Conservation (phyloP, 2,888 invertebrate species). For the Caradrina kadenii region DNA sequence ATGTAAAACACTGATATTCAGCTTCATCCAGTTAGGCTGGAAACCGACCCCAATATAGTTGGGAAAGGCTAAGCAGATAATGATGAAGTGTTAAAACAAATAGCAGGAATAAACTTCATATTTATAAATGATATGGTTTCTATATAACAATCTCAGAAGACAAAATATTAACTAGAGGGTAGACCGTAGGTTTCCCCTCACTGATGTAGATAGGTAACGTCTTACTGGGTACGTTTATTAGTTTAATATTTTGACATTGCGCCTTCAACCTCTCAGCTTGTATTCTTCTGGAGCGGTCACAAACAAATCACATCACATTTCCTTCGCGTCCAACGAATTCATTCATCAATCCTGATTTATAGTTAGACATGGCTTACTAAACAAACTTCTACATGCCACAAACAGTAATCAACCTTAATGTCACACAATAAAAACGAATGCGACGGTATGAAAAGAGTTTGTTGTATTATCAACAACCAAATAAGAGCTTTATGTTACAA, state of each 20-base stretch:
- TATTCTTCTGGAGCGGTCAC: constrained; percentile 19
- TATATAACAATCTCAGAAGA: no score
- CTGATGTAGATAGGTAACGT: neutral
- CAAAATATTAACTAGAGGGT: neutral
- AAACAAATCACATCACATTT: constrained; percentile 45
- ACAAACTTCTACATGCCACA: constrained; percentile 36
- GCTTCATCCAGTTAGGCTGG: no score
- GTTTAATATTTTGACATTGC: neutral
- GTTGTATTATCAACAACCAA: constrained; percentile 9
- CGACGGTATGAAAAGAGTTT: constrained; percentile 40
- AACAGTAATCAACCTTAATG: constrained; percentile 56
- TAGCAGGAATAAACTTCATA: no score
- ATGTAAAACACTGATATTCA: no score
- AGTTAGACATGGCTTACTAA: constrained; percentile 46
- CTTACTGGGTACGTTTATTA: neutral
- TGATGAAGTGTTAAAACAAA: no score
- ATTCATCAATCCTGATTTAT: constrained; percentile 67
- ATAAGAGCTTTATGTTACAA: constrained; percentile 4
- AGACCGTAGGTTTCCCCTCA: neutral
- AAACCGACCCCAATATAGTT: no score
- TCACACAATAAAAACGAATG: constrained; percentile 41
- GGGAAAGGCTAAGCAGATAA: no score
- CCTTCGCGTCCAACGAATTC: constrained; percentile 54
- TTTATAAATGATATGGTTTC: no score
- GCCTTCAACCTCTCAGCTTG: constrained; percentile 7